phyloP scores from a whole-genome alignment of 2,888 invertebrate species.

The Lycocerus yunnanus region DNA sequence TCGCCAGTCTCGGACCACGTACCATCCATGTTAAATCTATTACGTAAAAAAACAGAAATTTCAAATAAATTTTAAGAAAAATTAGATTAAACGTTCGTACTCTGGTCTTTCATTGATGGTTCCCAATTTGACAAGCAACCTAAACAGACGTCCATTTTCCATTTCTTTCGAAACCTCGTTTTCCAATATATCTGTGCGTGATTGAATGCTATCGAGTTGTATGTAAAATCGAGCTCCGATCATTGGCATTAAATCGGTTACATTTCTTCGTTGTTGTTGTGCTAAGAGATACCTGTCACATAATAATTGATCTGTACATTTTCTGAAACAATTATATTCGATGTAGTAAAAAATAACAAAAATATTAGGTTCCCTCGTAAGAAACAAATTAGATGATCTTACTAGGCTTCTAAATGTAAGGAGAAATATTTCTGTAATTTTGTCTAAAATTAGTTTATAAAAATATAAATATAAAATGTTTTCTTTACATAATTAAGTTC shows the following conservation, averaged over 20 bases:
- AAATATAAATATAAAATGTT: background rate
- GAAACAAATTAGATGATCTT: background rate
- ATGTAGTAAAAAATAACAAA: background rate
- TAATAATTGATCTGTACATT: background rate
- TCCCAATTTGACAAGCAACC: constrained; percentile 88
- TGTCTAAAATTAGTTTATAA: background rate
- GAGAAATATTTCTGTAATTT: background rate
- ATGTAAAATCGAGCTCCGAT: constrained; percentile 97
- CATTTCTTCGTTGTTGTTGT: constrained; percentile 70
- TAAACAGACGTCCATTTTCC: constrained; percentile 91
- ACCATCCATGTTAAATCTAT: constrained; percentile 87
- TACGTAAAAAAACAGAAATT: background rate
- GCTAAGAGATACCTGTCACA: constrained; percentile 73
- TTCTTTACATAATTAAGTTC: constrained; percentile 83
- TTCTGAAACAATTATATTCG: background rate
- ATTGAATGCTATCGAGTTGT: constrained; percentile 88
- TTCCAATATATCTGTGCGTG: constrained; percentile 87
- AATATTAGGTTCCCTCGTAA: background rate
- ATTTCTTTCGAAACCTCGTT: constrained; percentile 90
- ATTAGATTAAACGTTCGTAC: constrained; percentile 60
- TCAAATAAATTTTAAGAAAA: constrained; percentile 33
- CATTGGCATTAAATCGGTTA: constrained; percentile 99
- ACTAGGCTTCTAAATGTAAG: background rate
- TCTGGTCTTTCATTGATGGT: constrained; percentile 96
- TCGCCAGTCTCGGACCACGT: constrained; percentile 98